These are phyloP conservation scores for Leucoraja erinaceus DNA, from an alignment of 2,113 vertebrate genomes.

Conservation along the genomic window DNA sequence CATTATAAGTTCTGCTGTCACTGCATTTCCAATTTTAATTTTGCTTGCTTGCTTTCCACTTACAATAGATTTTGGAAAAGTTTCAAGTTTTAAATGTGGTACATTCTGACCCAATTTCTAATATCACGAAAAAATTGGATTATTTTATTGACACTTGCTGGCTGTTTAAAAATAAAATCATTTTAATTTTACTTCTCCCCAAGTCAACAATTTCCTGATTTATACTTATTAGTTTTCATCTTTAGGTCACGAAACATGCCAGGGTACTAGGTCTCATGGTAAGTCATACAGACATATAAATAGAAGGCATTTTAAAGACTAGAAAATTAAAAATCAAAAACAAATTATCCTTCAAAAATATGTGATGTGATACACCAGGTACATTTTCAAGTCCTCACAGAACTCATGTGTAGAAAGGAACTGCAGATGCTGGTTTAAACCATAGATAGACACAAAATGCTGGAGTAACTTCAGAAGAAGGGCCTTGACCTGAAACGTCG, in stretches of 20 bases:
- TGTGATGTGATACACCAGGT: neutral
- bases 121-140: neutral
- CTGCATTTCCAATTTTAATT: neutral
- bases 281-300: no score
- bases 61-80: neutral
- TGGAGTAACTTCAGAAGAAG: no score
- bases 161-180: neutral
- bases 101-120: constrained; percentile 31
- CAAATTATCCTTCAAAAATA: neutral
- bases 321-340: no score
- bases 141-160: neutral
- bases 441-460: no score
- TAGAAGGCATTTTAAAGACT: no score
- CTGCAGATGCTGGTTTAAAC: no score
- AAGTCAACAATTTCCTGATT: neutral
- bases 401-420: neutral
- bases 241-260: neutral
- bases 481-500: no score
- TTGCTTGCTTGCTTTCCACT: constrained; percentile 18
- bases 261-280: neutral
- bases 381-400: neutral
- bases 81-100: neutral
- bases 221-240: constrained; percentile 16
- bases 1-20: neutral
- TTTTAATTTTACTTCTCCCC: neutral